Base-by-base conservation (phyloP, 2,888 invertebrate genomes). In the Pseudoips prasinana region DNA sequence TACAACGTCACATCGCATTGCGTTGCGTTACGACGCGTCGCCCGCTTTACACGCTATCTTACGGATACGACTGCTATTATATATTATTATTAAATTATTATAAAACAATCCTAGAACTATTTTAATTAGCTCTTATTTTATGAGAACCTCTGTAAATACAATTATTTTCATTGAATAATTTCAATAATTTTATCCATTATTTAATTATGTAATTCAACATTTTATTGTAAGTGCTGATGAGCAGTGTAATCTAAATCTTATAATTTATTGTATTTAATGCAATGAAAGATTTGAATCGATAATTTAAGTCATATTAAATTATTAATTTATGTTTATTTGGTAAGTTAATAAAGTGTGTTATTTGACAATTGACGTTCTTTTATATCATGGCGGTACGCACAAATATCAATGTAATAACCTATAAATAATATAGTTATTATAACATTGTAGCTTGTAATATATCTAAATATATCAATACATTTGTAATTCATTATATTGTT, bases 231-330 rank as follows among this genome's bases (percentile, higher is more conserved):
- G 26, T 40, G 29, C 53, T 43, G 23, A 34, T 38, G 45, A 42
- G 29, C 33, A 27, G 28, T 52, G 31, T 51, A 33, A 48, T 41
- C 45, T 45, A 36, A 47, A 56, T 3, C 24, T 48, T 58, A 60
- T 67, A 59, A 62, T 60, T 63, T 64, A 60, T 61, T 58, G 34
- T 57, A 61, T 55, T 59, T 60, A 56, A 51, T 50, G 53, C 58
- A 65, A 58, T 58, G 58, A 71, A 58, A 64, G 67, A 67, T 75
- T 71, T 77, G 73, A 76, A 72, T 69, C 58, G 55, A 50, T 69
- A 53, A 59, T 67, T 67, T 64, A 60, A 47, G 45, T 46, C 59
- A 53, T 59, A 52, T 67, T 69, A 63, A 65, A 47, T 39, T 42
- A 64, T 66, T 53, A 47, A 53, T 60, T 68, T 45, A 52, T 58